phyloP scores from a whole-genome alignment of 2,797 vertebrate species.

The Sparus aurata region DNA sequence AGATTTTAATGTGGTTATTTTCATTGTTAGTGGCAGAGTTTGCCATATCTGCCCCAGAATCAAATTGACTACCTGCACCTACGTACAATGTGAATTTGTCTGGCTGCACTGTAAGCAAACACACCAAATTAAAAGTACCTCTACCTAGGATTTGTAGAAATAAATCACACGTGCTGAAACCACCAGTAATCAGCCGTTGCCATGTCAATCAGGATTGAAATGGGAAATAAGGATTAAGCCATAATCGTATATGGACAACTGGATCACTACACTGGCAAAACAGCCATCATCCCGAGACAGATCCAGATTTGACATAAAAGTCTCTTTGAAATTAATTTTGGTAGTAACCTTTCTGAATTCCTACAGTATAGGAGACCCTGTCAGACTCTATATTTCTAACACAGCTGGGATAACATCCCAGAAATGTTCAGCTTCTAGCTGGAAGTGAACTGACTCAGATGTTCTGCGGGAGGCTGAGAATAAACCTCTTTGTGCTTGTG shows the following conservation, averaged over 20 bases:
- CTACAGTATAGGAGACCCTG: neutral
- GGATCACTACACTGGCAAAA: neutral
- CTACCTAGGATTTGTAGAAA: too few species aligned
- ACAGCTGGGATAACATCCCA: constrained; percentile 30
- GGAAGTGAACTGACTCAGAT: constrained; percentile 53
- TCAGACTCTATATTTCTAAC: neutral
- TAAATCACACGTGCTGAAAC: neutral
- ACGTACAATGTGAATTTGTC: neutral
- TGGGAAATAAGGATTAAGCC: neutral
- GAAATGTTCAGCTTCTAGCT: constrained; percentile 39
- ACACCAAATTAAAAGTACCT: too few species aligned
- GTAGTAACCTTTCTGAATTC: constrained; percentile 18
- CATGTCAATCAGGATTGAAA: neutral
- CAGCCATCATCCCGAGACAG: neutral
- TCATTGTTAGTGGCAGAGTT: neutral
- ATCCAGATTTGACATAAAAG: constrained; percentile 22
- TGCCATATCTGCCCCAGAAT: neutral
- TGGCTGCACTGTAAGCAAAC: too few species aligned
- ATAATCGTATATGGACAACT: neutral
- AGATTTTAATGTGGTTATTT: neutral
- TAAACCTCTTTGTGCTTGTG: constrained; percentile 45
- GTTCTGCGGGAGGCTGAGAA: constrained; percentile 39
- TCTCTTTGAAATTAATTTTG: constrained; percentile 1
- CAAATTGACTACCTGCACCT: neutral
- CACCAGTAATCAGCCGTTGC: neutral